These are phyloP conservation scores for Acanthosepion pharaonis DNA, from an alignment of 2,888 invertebrate genomes.

Conservation along the genomic window DNA sequence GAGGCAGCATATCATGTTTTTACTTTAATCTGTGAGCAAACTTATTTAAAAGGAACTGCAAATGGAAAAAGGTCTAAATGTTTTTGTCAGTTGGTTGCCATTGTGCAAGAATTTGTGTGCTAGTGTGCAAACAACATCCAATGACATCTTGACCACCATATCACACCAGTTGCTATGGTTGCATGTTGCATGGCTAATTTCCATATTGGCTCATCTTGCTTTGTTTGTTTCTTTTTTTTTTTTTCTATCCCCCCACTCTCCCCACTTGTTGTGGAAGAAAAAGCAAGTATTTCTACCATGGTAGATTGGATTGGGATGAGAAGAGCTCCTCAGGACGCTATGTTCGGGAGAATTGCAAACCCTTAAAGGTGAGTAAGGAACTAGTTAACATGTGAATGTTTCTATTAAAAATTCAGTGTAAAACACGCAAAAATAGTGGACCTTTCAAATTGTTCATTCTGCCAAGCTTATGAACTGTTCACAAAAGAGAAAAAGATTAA, in stretches of 20 bases:
- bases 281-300: conserved; percentile 90
- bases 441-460: no score
- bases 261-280: conserved; percentile 58
- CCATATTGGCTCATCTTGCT: conserved; percentile 58
- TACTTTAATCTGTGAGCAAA: not conserved
- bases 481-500: no score
- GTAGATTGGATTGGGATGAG: conserved; percentile 97
- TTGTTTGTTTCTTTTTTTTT: conserved; percentile 53
- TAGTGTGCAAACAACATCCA: not conserved
- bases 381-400: not conserved
- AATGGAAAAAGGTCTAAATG: conserved; percentile 43
- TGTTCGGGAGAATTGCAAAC: conserved; percentile 98
- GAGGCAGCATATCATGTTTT: not conserved
- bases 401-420: not conserved
- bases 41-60: not conserved
- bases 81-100: not conserved
- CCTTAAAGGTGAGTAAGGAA: conserved; percentile 82
- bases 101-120: conserved; percentile 24
- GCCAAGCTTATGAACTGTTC: no score
- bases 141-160: not conserved
- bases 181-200: conserved; percentile 47
- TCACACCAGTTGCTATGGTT: conserved; percentile 34
- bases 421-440: no score
- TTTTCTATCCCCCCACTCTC: not conserved
- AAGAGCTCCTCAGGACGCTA: conserved; percentile 97